Evolutionary conservation across 2,888 invertebrate genomes (phyloP).

Genomic region (Drosophila neonasuta): DNA sequence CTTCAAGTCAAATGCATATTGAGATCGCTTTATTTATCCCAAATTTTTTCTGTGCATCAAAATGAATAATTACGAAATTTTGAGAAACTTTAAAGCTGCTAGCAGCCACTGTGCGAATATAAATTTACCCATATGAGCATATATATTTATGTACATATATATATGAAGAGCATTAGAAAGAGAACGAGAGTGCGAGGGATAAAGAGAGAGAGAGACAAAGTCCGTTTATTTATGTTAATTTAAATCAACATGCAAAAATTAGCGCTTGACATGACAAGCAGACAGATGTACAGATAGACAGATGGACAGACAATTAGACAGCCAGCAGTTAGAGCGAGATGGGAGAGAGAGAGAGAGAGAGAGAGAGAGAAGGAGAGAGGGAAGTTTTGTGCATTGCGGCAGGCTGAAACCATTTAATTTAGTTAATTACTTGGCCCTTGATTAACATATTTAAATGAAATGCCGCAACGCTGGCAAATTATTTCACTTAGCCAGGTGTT

Average conservation of each 20-base stretch:
- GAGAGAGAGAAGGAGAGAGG: not conserved
- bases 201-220: conserved; percentile 6
- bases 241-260: conserved; percentile 74
- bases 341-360: not conserved
- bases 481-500: conserved; percentile 34
- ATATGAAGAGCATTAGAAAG: not conserved
- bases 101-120: conserved; percentile 1
- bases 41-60: too few species aligned
- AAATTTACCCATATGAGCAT: not conserved
- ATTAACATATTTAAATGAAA: conserved; percentile 70
- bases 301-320: conserved; percentile 2
- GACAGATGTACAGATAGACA: conserved; percentile 7
- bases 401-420: conserved; percentile 68
- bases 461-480: conserved; percentile 57
- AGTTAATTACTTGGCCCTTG: conserved; percentile 74
- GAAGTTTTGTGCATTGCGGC: conserved; percentile 28
- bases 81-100: not conserved
- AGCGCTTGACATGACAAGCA: conserved; percentile 53
- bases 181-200: not conserved
- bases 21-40: too few species aligned
- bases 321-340: not conserved
- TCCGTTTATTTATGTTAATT: conserved; percentile 72
- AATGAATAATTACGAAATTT: not conserved
- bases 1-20: too few species aligned
- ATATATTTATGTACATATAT: not conserved